Evolutionary conservation across 2,113 vertebrate genomes (phyloP).

Genomic region (Promerops cafer): DNA sequence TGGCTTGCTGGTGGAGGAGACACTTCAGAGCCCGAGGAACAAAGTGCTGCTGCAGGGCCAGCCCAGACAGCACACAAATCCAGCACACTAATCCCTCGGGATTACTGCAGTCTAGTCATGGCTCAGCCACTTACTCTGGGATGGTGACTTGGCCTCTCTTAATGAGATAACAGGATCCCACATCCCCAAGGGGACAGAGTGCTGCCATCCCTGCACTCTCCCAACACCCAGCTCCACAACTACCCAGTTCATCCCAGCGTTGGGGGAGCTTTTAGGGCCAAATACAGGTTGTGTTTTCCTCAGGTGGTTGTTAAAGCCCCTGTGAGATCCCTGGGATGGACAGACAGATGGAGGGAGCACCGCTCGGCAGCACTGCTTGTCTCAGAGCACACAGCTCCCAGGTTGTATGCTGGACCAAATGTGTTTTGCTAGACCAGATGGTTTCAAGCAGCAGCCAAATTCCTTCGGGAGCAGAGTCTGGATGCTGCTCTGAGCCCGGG

Average conservation of each 20-base stretch:
- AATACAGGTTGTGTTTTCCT: not conserved
- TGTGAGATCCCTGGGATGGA: not conserved
- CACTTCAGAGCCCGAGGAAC: not conserved
- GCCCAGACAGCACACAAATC: not conserved
- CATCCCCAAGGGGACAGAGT: not conserved
- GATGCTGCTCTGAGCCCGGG: not conserved
- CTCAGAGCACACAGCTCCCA: not conserved
- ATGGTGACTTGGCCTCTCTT: not conserved
- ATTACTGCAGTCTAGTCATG: not conserved
- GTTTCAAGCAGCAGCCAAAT: not conserved
- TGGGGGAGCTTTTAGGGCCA: not conserved
- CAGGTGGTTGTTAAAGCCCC: not conserved
- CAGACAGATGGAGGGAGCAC: not conserved
- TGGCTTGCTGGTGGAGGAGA: fast-evolving
- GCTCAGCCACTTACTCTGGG: not conserved
- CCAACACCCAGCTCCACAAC: not conserved
- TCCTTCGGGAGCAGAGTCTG: not conserved
- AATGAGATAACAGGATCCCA: not conserved
- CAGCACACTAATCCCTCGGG: not conserved
- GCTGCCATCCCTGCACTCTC: fast-evolving
- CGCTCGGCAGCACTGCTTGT: fast-evolving
- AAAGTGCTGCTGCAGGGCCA: not conserved
- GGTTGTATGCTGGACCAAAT: not conserved
- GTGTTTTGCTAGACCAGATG: not conserved
- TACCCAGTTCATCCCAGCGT: not conserved